Evolutionary conservation across 2,797 vertebrate genomes (phyloP), one percentile per base, ranked within the genome.

Genomic region (Erethizon dorsatum): DNA sequence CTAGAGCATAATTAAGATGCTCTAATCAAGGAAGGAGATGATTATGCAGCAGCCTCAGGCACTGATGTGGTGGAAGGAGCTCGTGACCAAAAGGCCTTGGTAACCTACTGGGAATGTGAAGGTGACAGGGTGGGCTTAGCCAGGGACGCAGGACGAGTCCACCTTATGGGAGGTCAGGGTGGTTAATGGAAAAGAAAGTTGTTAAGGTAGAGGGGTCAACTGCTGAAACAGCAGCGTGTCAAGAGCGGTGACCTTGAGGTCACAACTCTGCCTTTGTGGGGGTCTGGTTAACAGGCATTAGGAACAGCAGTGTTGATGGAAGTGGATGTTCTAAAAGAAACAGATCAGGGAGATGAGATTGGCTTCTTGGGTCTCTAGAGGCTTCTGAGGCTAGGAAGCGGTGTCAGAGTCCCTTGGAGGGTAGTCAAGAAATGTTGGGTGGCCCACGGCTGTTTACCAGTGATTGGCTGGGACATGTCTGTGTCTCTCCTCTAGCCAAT

Each of bases 1-100:
- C 95, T 91, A 54, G 96, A 95, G 94, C 95, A 97, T 97, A 97
- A 98, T 98, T 98, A 98, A 96, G 97, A 95, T 59, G 96, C 90
- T 97, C 95, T 98, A 98, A 98, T 98, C 98, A 98, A 97, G 97
- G 95, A 96, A 96, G 94, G 54, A 97, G 96, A 92, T 96, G 83
- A 93, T 91, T 91, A 92, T 82, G 94, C 95, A 87, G 90, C 95
- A 83, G 79, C 56, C 92, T 95, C 22, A 59, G 97, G 93, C 83
- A 63, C 90, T 96, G 94, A 96, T 98, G 95, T 92, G 95, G 95
- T 83, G 56, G 78, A 75, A 95, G 79, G 50, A 86, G 9, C 79
- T 91, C 63, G 41, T 96, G 97, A 96, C 97, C 97, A 75, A 78
- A 91, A 95, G 95, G 73, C 92, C 87, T 94, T 61, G 28, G 10